Base-by-base conservation (phyloP, 92 coral and sea anemone genomes). In the Montipora capitata region DNA sequence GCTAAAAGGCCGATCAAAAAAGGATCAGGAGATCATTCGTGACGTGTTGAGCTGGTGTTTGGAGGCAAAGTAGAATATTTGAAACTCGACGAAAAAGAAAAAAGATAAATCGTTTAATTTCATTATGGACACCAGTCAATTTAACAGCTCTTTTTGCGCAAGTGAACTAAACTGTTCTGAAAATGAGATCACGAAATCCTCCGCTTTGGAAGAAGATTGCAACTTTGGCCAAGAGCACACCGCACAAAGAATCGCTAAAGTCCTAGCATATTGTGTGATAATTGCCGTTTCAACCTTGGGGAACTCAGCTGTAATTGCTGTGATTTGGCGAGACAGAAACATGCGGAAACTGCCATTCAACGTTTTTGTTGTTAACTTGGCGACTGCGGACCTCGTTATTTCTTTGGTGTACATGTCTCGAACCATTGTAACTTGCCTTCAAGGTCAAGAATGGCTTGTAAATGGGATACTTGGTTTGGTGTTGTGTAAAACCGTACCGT, bases 321-420 rank as follows among this genome's bases (percentile, higher is more conserved):
- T 87, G 5, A 78, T 91, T 39, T 35, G 52, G 72, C 70, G 78
- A 39, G 76, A 74, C 44, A 68, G 35, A 52, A 74, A 41, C 7
- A 59, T 72, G 65, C 74, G 82, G 16, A 91, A 77, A 51, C 64
- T 11, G 17, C 58, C 85, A 3, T 70, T 83, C 4, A 76, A 91
- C 74, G 18, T 72, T 10, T 91, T 91, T 17, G 79, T 91, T 10
- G 74, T 87, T 14, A 91, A 91, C 85, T 59, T 91, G 75, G 91
- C 94, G n/a, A 76, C 79, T 2, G 85, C 94, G 4, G 94, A 91
- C 42, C 63, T 91, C 76, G 66, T 63, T 17, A 78, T 87, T 68
- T 86, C 94, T 4, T 62, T 77, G 38, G 88, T 91, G 5, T 91
- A 91, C 49, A 87, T 91, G 91, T 91, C 94, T 1, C 79, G 94